These are phyloP conservation scores for Tinea semifulvella DNA, from an alignment of 2,888 invertebrate genomes.

Conservation along the genomic window DNA sequence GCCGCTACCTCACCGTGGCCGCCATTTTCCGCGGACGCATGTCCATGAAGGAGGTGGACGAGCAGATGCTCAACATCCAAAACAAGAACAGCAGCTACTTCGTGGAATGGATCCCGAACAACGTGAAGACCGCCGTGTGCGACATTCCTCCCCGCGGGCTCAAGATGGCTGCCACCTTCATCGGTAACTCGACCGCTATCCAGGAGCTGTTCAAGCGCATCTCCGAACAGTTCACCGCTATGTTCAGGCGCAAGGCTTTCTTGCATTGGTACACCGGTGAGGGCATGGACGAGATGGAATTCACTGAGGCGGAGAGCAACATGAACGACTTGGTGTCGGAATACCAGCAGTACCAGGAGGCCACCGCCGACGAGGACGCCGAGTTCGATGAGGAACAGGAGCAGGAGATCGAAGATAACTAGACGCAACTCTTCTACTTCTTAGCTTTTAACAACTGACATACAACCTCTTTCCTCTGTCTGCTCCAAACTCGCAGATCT, in stretches of 20 bases:
- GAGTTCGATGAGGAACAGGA: slow-evolving; percentile 83
- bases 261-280: slow-evolving; percentile 98
- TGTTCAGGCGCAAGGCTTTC: slow-evolving; percentile 97
- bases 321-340: slow-evolving; percentile 95
- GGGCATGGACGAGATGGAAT: slow-evolving; percentile 98
- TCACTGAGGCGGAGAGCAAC: slow-evolving; percentile 94
- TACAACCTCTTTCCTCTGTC: not conserved
- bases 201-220: slow-evolving; percentile 93
- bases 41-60: slow-evolving; percentile 93
- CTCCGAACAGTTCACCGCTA: slow-evolving; percentile 92
- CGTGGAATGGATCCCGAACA: slow-evolving; percentile 88
- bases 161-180: slow-evolving; percentile 95
- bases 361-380: slow-evolving; percentile 83
- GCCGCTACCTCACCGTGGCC: slow-evolving; percentile 87
- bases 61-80: slow-evolving; percentile 81
- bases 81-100: slow-evolving; percentile 79
- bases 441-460: slow-evolving; percentile 3
- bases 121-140: slow-evolving; percentile 83
- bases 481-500: not conserved
- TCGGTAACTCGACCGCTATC: slow-evolving; percentile 93
- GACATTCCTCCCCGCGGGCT: slow-evolving; percentile 88
- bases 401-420: slow-evolving; percentile 74
- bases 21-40: slow-evolving; percentile 88
- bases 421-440: slow-evolving; percentile 23
- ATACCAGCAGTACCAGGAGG: slow-evolving; percentile 95